Evolutionary conservation across 37 sponge, comb jelly and placozoan genomes (phyloP).

Genomic region (Diacarnus erythraeanus): DNA sequence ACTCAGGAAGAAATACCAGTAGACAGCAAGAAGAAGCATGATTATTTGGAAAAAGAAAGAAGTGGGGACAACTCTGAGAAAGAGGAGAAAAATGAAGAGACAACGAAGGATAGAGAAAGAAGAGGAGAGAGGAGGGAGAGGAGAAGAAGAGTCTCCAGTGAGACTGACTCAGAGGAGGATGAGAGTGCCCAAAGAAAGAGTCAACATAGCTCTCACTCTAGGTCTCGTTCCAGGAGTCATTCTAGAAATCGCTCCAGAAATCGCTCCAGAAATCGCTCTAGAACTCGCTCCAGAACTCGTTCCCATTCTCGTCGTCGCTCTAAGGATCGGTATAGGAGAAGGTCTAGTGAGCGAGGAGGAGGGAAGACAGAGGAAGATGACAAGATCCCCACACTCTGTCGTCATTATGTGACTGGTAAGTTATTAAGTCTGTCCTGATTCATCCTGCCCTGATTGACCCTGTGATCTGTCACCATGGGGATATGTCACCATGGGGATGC

Average conservation of each 20-base stretch:
- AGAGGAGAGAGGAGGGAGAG: background rate
- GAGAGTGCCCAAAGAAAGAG: background rate
- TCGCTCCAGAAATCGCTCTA: too few species aligned
- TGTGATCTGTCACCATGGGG: background rate
- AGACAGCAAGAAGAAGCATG: background rate
- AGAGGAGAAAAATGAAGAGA: background rate
- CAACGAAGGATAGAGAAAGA: background rate
- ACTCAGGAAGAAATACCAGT: background rate
- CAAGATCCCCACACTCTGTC: conserved; percentile 20
- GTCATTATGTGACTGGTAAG: conserved; percentile 44
- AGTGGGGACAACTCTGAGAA: background rate
- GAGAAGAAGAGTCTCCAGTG: background rate
- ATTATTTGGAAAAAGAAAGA: background rate
- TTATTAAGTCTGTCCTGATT: too few species aligned
- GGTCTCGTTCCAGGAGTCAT: conserved; percentile 6
- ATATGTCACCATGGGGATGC: background rate
- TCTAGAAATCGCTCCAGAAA: background rate
- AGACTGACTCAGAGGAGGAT: background rate
- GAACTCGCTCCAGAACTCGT: too few species aligned
- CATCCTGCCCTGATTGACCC: too few species aligned
- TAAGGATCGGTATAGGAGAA: background rate
- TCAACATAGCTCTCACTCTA: background rate
- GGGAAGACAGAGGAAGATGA: background rate
- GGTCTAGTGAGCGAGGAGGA: background rate
- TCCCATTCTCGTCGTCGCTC: background rate